phyloP scores from a whole-genome alignment of 2,888 invertebrate genomes.

The Neoascia interrupta region DNA sequence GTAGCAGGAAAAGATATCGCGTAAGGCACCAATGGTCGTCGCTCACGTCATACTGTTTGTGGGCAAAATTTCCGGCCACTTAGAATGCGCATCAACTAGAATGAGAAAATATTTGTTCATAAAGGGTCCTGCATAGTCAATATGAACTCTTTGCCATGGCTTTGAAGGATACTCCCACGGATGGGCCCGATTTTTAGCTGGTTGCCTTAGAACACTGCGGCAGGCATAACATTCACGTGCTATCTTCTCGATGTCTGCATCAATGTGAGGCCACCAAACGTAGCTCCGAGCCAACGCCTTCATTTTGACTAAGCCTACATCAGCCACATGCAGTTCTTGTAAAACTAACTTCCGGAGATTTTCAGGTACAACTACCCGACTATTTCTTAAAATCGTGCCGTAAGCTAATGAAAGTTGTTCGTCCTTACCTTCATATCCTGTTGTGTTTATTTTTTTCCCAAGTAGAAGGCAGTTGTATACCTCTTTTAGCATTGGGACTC shows the following conservation, averaged over 20 bases:
- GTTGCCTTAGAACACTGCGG: not conserved
- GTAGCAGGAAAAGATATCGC: not conserved
- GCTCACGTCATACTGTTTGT: not conserved
- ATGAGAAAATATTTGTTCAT: slow-evolving; percentile 23
- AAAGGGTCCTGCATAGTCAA: slow-evolving; percentile 24
- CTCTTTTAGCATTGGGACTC: slow-evolving; percentile 7
- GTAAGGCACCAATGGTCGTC: not conserved
- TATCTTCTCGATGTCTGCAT: slow-evolving; percentile 10
- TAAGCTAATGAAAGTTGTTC: not conserved
- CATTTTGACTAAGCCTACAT: slow-evolving; percentile 23
- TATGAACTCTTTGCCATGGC: slow-evolving; percentile 13
- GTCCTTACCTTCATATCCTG: slow-evolving; percentile 18
- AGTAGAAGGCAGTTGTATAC: not conserved
- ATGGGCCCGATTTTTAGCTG: not conserved
- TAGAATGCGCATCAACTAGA: slow-evolving; percentile 15
- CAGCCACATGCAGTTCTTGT: slow-evolving; percentile 4
- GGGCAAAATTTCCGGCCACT: slow-evolving; percentile 22
- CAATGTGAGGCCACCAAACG: slow-evolving; percentile 25
- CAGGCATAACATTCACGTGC: slow-evolving; percentile 18
- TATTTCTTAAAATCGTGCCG: slow-evolving; percentile 17
- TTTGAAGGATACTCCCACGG: slow-evolving; percentile 21
- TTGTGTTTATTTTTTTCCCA: not conserved
- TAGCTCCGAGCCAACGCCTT: slow-evolving; percentile 15
- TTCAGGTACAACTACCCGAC: slow-evolving; percentile 6
- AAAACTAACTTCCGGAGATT: not conserved